Evolutionary conservation across 2,797 vertebrate genomes (phyloP).

Genomic region (Staurois parvus): DNA sequence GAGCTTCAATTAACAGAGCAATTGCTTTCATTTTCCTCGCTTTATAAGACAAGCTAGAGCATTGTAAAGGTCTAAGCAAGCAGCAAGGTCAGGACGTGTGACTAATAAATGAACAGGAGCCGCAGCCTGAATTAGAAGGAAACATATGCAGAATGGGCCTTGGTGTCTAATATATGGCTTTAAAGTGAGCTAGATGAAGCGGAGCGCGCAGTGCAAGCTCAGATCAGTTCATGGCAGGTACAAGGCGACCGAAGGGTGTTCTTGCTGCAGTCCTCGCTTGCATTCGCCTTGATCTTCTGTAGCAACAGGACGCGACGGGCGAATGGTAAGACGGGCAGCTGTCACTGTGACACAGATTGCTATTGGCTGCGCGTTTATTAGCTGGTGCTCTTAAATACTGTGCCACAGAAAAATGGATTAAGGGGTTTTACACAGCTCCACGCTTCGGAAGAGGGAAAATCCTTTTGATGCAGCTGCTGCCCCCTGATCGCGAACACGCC

Average conservation of each 20-base stretch:
- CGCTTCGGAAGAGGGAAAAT: neutral
- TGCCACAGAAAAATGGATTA: conserved; percentile 44
- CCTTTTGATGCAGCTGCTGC: neutral
- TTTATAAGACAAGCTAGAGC: neutral
- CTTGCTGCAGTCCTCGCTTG: conserved; percentile 21
- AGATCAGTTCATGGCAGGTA: neutral
- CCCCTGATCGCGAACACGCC: too few relatives aligned
- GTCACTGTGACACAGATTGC: conserved; percentile 11
- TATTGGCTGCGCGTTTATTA: conserved; percentile 54
- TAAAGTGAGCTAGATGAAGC: neutral
- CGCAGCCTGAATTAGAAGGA: neutral
- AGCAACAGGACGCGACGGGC: conserved; percentile 45
- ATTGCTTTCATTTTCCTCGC: neutral
- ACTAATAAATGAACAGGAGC: neutral
- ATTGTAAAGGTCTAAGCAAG: neutral
- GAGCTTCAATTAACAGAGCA: conserved; percentile 16
- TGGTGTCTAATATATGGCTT: neutral
- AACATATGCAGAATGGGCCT: neutral
- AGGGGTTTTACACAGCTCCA: conserved; percentile 1
- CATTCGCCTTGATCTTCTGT: conserved; percentile 45
- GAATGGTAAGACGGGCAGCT: conserved; percentile 16
- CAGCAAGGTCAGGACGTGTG: conserved; percentile 22
- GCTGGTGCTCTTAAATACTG: conserved; percentile 34
- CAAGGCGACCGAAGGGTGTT: conserved; percentile 3
- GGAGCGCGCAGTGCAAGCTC: neutral